A percentile compares a stretch with the other conserved stretches of the same genome.
These are phyloP conservation scores for Andricus curvator DNA, from an alignment of 2,888 invertebrate genomes.

Conservation along the genomic window DNA sequence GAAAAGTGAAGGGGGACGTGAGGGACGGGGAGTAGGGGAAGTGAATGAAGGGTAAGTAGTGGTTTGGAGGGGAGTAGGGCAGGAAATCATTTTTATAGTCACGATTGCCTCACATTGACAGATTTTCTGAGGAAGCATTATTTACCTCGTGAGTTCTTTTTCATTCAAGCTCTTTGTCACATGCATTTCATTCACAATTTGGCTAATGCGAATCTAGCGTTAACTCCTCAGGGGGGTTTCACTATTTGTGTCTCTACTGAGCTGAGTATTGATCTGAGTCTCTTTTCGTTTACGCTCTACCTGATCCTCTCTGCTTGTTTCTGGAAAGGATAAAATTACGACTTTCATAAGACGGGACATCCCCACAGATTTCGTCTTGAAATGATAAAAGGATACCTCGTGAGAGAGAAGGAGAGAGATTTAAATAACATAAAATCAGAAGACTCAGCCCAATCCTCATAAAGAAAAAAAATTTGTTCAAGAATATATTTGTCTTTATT, in stretches of 20 bases:
- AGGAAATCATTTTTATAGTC: background rate
- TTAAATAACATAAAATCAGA: slow-evolving; percentile 14
- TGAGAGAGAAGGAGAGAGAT: background rate
- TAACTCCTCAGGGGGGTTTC: slow-evolving; percentile 23
- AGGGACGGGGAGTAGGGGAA: too few species aligned
- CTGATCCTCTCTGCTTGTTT: slow-evolving; percentile 24
- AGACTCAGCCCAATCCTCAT: background rate
- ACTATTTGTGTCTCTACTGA: slow-evolving; percentile 24
- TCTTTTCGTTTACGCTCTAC: slow-evolving; percentile 36
- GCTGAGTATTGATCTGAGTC: slow-evolving; percentile 35
- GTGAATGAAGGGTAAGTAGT: too few species aligned
- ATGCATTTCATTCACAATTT: slow-evolving; percentile 31
- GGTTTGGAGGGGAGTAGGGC: too few species aligned
- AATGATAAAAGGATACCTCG: slow-evolving; percentile 16
- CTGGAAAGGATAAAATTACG: slow-evolving; percentile 31
- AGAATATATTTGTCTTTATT: background rate
- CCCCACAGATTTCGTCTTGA: slow-evolving; percentile 21
- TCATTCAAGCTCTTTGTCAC: slow-evolving; percentile 9
- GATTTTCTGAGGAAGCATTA: background rate
- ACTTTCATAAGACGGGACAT: slow-evolving; percentile 6
- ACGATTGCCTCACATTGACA: background rate
- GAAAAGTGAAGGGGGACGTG: too few species aligned
- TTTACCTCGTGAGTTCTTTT: background rate
- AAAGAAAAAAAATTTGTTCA: background rate
- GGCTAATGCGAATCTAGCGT: slow-evolving; percentile 23